Evolutionary conservation across 2,797 vertebrate genomes (phyloP).

Genomic region (Centroberyx gerrardi): DNA sequence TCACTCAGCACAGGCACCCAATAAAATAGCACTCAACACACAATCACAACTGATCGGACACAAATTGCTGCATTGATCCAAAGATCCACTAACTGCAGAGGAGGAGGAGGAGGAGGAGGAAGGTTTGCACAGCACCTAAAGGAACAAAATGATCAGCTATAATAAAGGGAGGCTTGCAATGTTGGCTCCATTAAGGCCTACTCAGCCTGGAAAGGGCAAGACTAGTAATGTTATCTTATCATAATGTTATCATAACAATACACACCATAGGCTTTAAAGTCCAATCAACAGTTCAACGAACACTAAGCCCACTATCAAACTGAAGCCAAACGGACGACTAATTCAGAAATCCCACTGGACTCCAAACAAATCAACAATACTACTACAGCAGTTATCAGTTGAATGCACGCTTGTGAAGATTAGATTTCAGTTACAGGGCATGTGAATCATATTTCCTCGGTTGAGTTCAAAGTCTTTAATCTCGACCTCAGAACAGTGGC

Average conservation of each 20-base stretch:
- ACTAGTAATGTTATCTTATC: no score
- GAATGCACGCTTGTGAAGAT: constrained; percentile 5
- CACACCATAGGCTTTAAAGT: no score
- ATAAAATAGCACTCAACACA: background rate
- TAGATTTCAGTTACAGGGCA: constrained; percentile 1
- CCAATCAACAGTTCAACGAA: no score
- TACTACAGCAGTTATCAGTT: background rate
- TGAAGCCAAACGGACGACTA: background rate
- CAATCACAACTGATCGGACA: background rate
- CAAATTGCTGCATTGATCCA: background rate
- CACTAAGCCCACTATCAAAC: background rate
- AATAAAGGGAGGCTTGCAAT: no score
- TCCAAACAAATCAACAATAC: background rate
- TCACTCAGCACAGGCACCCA: background rate
- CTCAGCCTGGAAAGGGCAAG: no score
- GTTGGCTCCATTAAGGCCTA: no score
- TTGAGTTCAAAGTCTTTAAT: background rate
- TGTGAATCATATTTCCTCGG: background rate
- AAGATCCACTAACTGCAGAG: background rate
- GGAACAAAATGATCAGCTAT: no score
- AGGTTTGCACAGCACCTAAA: background rate
- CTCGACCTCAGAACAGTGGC: background rate
- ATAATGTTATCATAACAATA: no score
- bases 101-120: background rate
- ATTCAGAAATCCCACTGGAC: background rate